Conservation (phyloP, 2,888 invertebrate species). For the Synanthedon myopaeformis region DNA sequence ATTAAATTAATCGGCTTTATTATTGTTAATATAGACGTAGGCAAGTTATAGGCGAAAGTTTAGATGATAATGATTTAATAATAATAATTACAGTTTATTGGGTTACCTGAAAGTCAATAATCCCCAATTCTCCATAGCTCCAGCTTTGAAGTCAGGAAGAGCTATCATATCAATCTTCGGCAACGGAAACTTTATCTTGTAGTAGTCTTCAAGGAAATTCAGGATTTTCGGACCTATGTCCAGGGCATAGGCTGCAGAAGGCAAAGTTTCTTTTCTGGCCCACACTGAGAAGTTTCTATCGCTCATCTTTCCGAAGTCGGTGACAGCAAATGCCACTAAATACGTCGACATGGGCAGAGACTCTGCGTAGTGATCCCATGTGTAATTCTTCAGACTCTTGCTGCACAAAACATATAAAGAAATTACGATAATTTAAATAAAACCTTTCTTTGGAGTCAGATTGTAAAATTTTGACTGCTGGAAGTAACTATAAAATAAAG, state of each 20-base stretch:
- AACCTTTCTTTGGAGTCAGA: no score
- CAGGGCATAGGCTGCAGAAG: constrained; percentile 80
- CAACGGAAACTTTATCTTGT: constrained; percentile 81
- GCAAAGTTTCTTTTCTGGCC: constrained; percentile 76
- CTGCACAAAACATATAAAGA: constrained; percentile 36
- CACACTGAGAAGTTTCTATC: constrained; percentile 76
- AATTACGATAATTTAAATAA: not conserved
- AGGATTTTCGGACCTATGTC: constrained; percentile 82
- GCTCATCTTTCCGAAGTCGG: constrained; percentile 75
- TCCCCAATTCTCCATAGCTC: constrained; percentile 94
- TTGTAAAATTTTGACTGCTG: no score
- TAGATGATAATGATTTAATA: no score
- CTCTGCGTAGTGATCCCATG: constrained; percentile 82
- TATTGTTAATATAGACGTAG: no score
- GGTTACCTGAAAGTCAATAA: constrained; percentile 77
- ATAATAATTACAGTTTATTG: no score
- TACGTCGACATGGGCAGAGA: constrained; percentile 92
- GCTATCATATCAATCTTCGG: constrained; percentile 94
- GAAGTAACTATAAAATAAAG: no score
- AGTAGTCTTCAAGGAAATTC: constrained; percentile 77
- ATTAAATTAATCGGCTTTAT: no score
- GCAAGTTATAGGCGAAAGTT: no score
- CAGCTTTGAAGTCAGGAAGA: constrained; percentile 88
- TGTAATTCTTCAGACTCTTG: constrained; percentile 69
- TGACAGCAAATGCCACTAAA: constrained; percentile 85